phyloP scores from a whole-genome alignment of 2,888 invertebrate genomes.

The Aspidiotus rigidus region DNA sequence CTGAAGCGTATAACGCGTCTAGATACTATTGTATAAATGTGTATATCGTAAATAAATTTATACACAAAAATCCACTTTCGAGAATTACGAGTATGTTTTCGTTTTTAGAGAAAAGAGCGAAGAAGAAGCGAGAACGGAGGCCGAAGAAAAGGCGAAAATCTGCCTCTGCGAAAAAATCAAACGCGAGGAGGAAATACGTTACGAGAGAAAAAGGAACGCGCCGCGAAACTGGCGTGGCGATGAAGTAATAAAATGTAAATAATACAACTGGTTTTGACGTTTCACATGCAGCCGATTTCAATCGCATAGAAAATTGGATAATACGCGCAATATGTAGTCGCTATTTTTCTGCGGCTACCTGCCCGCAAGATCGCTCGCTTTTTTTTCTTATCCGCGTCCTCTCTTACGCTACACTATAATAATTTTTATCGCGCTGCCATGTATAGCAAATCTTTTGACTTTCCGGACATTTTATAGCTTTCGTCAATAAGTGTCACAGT shows the following conservation, averaged over 20 bases:
- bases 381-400: not conserved
- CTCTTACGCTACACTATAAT: not conserved
- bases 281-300: not conserved
- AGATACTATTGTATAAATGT: too few relatives aligned
- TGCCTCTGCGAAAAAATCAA: too few relatives aligned
- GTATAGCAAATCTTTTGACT: constrained; percentile 16
- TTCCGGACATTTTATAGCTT: constrained; percentile 19
- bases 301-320: constrained; percentile 7
- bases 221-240: not conserved
- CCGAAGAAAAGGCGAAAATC: too few relatives aligned
- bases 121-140: too few relatives aligned
- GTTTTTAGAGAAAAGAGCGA: too few relatives aligned
- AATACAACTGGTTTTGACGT: constrained; percentile 17
- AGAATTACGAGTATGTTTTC: too few relatives aligned
- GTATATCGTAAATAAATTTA: too few relatives aligned
- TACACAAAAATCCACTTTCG: too few relatives aligned
- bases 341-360: not conserved
- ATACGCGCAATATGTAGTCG: not conserved
- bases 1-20: too few relatives aligned
- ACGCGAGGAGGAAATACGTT: too few relatives aligned
- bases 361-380: not conserved
- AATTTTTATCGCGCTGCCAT: constrained; percentile 19
- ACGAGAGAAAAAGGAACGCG: too few relatives aligned
- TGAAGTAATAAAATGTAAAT: constrained; percentile 10
- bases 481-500: constrained; percentile 28